phyloP scores from a whole-genome alignment of 23 tunicate genomes.

The Phallusia fumigata region DNA sequence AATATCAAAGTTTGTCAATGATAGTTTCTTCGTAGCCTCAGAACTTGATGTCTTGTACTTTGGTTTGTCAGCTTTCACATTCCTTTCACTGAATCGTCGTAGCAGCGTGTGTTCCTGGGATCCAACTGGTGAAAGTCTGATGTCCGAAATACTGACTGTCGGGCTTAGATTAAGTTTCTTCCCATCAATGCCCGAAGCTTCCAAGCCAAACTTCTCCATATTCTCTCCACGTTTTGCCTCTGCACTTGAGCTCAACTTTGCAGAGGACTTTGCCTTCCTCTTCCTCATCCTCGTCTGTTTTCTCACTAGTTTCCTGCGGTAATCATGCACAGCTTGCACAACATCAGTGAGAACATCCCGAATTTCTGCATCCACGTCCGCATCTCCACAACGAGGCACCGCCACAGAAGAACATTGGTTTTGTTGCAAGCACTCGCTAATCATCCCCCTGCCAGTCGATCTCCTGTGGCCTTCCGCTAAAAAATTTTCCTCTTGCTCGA shows the following conservation, averaged over 20 bases:
- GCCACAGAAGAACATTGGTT: conserved; percentile 5
- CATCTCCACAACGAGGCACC: not conserved
- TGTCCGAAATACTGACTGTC: not conserved
- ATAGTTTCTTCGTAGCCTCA: too few species aligned
- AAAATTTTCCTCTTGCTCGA: not conserved
- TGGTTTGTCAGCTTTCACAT: not conserved
- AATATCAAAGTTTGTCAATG: too few species aligned
- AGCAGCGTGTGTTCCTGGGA: too few species aligned
- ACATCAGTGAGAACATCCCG: not conserved
- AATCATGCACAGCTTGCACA: not conserved
- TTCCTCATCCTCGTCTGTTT: too few species aligned
- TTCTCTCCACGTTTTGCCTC: not conserved
- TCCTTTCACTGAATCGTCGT: not conserved
- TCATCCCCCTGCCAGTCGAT: not conserved
- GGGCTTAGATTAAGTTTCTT: not conserved
- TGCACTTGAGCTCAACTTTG: not conserved
- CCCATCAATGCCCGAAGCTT: not conserved
- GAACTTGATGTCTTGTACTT: too few species aligned
- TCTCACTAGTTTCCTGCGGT: not conserved
- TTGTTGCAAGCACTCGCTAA: not conserved
- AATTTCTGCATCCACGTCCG: not conserved
- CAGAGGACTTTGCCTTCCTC: not conserved
- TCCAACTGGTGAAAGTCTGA: not conserved
- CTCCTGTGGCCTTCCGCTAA: conserved; percentile 18
- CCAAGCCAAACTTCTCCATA: not conserved